A percentile compares a stretch with the other conserved stretches of the same genome.
Conservation (phyloP, 2,797 vertebrate species). For the Diceros bicornis region DNA sequence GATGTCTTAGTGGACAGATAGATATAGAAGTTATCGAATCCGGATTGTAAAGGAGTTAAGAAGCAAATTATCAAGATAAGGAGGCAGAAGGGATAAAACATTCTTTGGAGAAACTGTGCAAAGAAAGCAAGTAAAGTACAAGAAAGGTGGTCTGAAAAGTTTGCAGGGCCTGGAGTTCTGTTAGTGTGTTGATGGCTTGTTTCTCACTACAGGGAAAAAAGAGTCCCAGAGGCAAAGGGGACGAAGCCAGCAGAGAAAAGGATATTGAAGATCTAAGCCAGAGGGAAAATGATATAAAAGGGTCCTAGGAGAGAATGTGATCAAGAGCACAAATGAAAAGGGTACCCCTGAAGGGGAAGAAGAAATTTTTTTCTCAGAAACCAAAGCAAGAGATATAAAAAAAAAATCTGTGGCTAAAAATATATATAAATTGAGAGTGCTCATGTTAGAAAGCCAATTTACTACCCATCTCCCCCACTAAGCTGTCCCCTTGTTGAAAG, state of each 20-base stretch:
- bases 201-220: not conserved
- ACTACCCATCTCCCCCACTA: not conserved
- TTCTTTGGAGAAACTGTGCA: not conserved
- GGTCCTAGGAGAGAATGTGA: constrained; percentile 48
- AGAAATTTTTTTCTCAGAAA: constrained; percentile 4
- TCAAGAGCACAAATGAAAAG: constrained; percentile 73
- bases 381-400: not conserved
- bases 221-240: not conserved
- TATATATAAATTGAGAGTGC: not conserved
- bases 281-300: constrained; percentile 66
- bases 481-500: not conserved
- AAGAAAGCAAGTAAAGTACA: not conserved
- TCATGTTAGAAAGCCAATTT: constrained; percentile 31
- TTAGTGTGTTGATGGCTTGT: not conserved
- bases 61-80: constrained; percentile 41
- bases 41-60: not conserved
- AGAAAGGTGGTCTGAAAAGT: not conserved
- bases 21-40: not conserved
- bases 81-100: not conserved
- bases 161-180: not conserved
- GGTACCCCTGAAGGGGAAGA: not conserved
- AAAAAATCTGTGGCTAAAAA: not conserved
- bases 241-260: constrained; percentile 9
- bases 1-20: not conserved
- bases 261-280: constrained; percentile 68